Conservation (phyloP, 2,888 invertebrate genomes). For the Galeopsomyia nigrocyanea region DNA sequence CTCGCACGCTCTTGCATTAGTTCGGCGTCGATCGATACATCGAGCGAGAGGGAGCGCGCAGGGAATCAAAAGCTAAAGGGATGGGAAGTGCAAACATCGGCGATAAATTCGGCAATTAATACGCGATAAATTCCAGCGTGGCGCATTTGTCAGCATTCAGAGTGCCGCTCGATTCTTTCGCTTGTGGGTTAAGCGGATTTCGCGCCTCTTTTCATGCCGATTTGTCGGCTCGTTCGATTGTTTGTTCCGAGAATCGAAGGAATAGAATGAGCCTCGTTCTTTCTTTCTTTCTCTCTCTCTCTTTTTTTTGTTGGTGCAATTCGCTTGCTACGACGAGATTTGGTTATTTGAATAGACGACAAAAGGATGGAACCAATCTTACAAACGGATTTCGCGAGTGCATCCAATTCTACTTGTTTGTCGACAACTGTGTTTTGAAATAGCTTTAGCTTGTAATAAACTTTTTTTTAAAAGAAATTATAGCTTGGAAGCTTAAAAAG, state of each 20-base stretch:
- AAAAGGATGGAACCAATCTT: too few species aligned
- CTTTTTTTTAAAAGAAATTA: too few species aligned
- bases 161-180: neutral
- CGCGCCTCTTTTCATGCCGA: constrained; percentile 32
- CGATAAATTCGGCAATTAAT: constrained; percentile 50
- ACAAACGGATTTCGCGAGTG: too few species aligned
- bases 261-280: neutral
- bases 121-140: constrained; percentile 44
- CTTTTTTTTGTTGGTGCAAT: neutral
- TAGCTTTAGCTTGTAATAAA: too few species aligned
- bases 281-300: neutral
- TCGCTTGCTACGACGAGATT: too few species aligned
- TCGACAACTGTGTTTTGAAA: too few species aligned
- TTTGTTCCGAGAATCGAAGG: too few species aligned
- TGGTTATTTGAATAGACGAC: too few species aligned
- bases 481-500: too few species aligned
- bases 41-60: neutral
- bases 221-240: constrained; percentile 14
- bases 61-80: too few species aligned
- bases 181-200: constrained; percentile 33
- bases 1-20: neutral
- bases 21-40: constrained; percentile 18
- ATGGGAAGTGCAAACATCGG: neutral
- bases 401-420: too few species aligned
- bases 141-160: constrained; percentile 27